Base-by-base conservation (phyloP, 23 tunicate genomes). In the Clavelina lepadiformis region DNA sequence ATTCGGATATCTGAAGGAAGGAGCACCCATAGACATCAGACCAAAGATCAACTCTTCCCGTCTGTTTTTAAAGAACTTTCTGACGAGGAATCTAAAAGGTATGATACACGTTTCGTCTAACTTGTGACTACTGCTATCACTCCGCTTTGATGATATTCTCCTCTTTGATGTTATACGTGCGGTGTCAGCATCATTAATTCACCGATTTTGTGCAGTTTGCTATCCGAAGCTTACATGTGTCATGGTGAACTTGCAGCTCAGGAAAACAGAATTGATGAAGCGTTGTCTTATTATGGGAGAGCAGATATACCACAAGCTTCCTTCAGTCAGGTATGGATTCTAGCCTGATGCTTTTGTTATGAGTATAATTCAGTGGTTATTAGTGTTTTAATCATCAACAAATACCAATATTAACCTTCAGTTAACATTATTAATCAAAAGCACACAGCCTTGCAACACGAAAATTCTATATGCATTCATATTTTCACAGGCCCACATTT, bases 281-380 rank as follows among this genome's bases (percentile, higher is more conserved):
- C 97, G 25, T 31, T 89, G 56, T 36, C 74, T 8, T 74, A 63
- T 38, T 89, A 89, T 37, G 83, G 78, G 23, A 89, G 75, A 78
- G 83, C 97, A 23, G 46, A 70, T 15, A 81, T 82, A 24, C 97
- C 97, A 22, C 83, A 89, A 23, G 97, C 97, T 28, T 81, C 97
- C 11, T 89, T 75, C 56, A 65, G 75, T 37, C 83, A 81, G 68
- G 97, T 89, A 37, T 4, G 72, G 25, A n/a, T n/a, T n/a, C n/a
- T n/a, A n/a, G n/a, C n/a, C n/a, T n/a, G n/a, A n/a, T n/a, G n/a
- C n/a, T n/a, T n/a, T n/a, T n/a, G n/a, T n/a, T n/a, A n/a, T n/a
- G n/a, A n/a, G n/a, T n/a, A n/a, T n/a, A n/a, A n/a, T n/a, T n/a
- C n/a, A n/a, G n/a, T n/a, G n/a, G n/a, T n/a, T n/a, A n/a, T n/a